Evolutionary conservation across 2,888 invertebrate genomes (phyloP), one percentile per base, ranked within the genome.

Genomic region (Melipona bicolor): DNA sequence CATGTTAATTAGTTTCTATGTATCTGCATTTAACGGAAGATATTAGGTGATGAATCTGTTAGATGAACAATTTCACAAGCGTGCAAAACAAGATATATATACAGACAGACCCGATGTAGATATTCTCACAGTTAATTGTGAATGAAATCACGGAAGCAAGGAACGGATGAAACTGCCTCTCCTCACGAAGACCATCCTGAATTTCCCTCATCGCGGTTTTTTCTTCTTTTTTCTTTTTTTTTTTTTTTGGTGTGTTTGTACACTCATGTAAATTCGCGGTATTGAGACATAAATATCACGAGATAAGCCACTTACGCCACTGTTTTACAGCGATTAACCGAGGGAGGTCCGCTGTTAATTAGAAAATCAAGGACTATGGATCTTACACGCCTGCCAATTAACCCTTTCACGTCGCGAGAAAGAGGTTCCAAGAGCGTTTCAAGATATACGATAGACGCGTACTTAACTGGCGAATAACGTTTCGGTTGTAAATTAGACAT

Each of bases 271-370:
- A 69, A 62, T 75, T 77, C 56, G 64, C n/a, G 59, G 21, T 72
- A 70, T 71, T 65, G 72, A 72, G 56, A 77, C 61, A 77, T 77
- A 77, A 77, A 77, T 69, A 69, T 69, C 32, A 36, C 50, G 9
- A 69, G 76, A 69, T 69, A 69, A 77, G 78, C 19, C n/a, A 43
- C 32, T 36, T 65, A 74, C 59, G 69, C 11, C 3, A 27, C 27
- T 15, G 43, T 15, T 69, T 67, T 75, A 21, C n/a, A 32, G 3
- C 50, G n/a, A n/a, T 32, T 49, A 27, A 59, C 24, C 49, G 59
- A n/a, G n/a, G 4, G 32, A 24, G 65, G 54, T 24, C 24, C 32
- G 69, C 24, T 36, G 62, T 69, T 77, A 77, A 77, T 77, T 77
- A 77, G 70, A 36, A 62, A 77, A 77, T 61, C 61, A 50, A 36